phyloP scores from a whole-genome alignment of 2,888 invertebrate species.

The Stictocephala bisonia region DNA sequence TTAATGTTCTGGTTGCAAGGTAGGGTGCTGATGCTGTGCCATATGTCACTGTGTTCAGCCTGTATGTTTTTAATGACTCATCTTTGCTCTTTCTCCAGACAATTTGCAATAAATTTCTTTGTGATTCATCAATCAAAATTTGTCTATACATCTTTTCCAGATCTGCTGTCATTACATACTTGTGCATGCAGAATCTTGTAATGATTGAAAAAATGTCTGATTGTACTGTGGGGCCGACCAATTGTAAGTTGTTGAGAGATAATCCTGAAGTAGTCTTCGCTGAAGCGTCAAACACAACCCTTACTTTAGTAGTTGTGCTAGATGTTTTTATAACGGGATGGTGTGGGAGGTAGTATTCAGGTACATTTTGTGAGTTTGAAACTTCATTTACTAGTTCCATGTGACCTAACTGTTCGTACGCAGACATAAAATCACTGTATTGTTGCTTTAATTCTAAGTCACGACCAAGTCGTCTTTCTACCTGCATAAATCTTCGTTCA shows the following conservation, averaged over 20 bases:
- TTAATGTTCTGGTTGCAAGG: too few relatives aligned
- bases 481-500: not conserved
- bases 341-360: constrained; percentile 5
- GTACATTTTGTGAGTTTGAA: not conserved
- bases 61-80: too few relatives aligned
- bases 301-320: constrained; percentile 25
- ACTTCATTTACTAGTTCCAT: constrained; percentile 12
- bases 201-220: constrained; percentile 1
- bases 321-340: constrained; percentile 16
- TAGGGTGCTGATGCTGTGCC: too few relatives aligned
- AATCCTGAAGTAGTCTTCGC: not conserved
- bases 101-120: constrained; percentile 47
- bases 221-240: constrained; percentile 10
- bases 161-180: not conserved
- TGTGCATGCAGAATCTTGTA: constrained; percentile 1
- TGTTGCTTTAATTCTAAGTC: not conserved
- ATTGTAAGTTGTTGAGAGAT: not conserved
- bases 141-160: too few relatives aligned
- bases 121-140: not conserved
- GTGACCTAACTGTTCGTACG: not conserved
- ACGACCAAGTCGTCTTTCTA: not conserved
- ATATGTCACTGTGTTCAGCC: too few relatives aligned
- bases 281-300: constrained; percentile 31
- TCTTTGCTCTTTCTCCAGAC: too few relatives aligned
- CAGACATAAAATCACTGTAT: constrained; percentile 9